Percentiles rank a stretch among this genome's conserved stretches.
Conservation (phyloP, 2,113 vertebrate genomes). For the Phyllopteryx taeniolatus region DNA sequence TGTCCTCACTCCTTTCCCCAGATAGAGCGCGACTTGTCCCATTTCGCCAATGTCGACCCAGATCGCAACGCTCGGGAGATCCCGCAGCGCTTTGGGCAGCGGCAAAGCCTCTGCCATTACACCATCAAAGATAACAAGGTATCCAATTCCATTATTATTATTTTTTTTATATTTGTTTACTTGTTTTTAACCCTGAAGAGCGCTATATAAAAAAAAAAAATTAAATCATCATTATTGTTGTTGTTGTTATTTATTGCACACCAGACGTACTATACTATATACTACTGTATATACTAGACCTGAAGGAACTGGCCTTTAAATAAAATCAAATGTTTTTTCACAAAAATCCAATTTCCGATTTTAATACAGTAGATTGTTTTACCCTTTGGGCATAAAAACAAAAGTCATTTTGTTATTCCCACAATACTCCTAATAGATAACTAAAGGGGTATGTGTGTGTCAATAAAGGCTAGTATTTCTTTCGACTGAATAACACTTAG, state of each 20-base stretch:
- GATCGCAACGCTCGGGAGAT: slow-evolving; percentile 87
- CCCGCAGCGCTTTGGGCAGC: slow-evolving; percentile 87
- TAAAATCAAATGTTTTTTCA: too few species aligned
- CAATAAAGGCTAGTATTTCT: not conserved
- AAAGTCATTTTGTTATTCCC: not conserved
- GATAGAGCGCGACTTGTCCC: slow-evolving; percentile 83
- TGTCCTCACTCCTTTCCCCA: slow-evolving; percentile 84
- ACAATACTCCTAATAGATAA: not conserved
- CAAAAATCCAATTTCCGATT: too few species aligned
- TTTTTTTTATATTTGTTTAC: too few species aligned
- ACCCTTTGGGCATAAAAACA: too few species aligned
- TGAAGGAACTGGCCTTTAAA: too few species aligned
- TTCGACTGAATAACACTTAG: not conserved
- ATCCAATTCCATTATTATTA: not conserved
- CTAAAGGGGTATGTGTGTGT: not conserved
- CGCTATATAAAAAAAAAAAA: too few species aligned
- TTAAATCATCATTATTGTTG: too few species aligned
- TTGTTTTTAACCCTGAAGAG: too few species aligned
- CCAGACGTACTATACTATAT: too few species aligned
- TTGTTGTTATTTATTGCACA: too few species aligned
- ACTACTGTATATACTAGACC: too few species aligned
- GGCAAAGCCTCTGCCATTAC: slow-evolving; percentile 96
- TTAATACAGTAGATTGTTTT: too few species aligned
- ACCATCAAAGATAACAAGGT: slow-evolving; percentile 95
- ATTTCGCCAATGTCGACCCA: slow-evolving; percentile 79